A percentile compares a stretch with the other conserved stretches of the same genome.
These are phyloP conservation scores for Rhinichthys osculus DNA, from an alignment of 2,797 vertebrate genomes.

Conservation along the genomic window DNA sequence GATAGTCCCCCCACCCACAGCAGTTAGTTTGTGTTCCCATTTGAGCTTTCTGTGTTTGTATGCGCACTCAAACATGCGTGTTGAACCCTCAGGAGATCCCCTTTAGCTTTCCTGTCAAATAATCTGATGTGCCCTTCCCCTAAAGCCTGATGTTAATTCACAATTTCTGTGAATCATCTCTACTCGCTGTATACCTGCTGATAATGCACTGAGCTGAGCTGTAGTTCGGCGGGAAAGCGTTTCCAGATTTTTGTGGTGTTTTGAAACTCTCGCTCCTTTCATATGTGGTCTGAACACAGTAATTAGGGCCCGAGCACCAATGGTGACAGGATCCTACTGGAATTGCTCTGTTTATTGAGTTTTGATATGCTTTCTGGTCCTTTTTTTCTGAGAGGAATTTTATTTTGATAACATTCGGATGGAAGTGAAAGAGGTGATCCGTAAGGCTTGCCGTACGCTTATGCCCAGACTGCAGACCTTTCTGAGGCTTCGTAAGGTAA, in stretches of 20 bases:
- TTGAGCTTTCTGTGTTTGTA: conserved; percentile 41
- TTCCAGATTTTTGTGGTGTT: conserved; percentile 37
- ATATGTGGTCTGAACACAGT: conserved; percentile 6
- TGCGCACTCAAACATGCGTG: not conserved
- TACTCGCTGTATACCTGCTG: not conserved
- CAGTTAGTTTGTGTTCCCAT: conserved; percentile 8
- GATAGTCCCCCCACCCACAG: conserved; percentile 53
- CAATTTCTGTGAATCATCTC: not conserved
- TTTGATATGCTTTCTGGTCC: not conserved
- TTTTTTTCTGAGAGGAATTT: not conserved
- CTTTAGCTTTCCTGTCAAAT: conserved; percentile 12
- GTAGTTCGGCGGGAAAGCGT: conserved; percentile 22
- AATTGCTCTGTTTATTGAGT: not conserved
- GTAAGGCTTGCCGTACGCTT: conserved; percentile 45
- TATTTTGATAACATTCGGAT: conserved; percentile 1
- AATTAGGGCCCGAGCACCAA: not conserved
- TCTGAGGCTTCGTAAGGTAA: conserved; percentile 57
- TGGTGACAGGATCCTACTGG: not conserved
- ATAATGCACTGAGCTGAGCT: not conserved
- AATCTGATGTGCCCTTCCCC: conserved; percentile 33
- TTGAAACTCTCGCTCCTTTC: conserved; percentile 7
- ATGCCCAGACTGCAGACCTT: conserved; percentile 49
- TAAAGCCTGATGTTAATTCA: conserved; percentile 1
- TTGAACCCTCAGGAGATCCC: conserved; percentile 36
- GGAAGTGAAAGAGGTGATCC: conserved; percentile 54